Base-by-base conservation (phyloP, 2,797 vertebrate species). In the Microchirus variegatus region DNA sequence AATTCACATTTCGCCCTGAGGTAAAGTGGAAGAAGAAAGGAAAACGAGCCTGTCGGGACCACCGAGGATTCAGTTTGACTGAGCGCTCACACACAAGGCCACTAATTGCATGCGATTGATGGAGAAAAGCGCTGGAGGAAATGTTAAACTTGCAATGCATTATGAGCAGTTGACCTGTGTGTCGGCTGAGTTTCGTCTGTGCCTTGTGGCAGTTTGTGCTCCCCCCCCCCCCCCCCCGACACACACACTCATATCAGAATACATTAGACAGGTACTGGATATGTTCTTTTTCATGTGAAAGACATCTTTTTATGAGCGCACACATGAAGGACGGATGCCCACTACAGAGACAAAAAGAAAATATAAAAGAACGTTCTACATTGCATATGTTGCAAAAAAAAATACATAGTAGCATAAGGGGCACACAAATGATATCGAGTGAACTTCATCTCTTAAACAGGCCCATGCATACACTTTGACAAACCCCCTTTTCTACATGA, bases 61-160 rank as follows among this genome's bases (percentile, higher is more conserved):
- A 1, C 35, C 4, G 3, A 18, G 57, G 60, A 71, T 81, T 61
- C 38, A 38, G 66, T 86, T 79, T 81, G 73, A 79, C 53, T 57
- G 67, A 76, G 47, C 3, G 10, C 57, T 31, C 74, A 42, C 43
- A 41, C 63, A 5, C 67, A 61, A 16, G 47, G 50, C 59, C 49
- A 2, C 80, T 86, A 88, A 84, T 90, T 88, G 79, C 78, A 58
- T 56, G 42, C 38, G 40, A 87, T 79, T 86, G 80, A 83, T 82
- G 70, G 59, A 58, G 66, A 76, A 75, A 78, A 75, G 49, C 12
- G 51, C 67, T 49, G 15, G 78, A 78, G 64, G 78, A 82, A 77
- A 61, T n/a, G 26, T 78, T 78, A 43, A 63, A 75, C 66, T 67
- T 48, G 74, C 65, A 61, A 37, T 80, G 77, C 67, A 81, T 85